phyloP scores from a whole-genome alignment of 35 echinoderm and acorn worm genomes.

The Anneissia japonica region DNA sequence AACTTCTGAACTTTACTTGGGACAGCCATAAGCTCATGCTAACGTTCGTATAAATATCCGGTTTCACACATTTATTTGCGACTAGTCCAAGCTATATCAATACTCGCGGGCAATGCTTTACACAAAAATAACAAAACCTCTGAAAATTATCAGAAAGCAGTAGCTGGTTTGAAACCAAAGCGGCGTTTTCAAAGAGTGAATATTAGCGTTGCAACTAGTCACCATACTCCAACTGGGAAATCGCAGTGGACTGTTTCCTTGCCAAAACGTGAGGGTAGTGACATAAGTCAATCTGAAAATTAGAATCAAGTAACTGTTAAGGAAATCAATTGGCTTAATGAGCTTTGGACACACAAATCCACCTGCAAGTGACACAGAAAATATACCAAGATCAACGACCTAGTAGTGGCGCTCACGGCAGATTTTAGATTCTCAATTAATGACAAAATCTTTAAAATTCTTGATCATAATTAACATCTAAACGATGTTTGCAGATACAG shows the following conservation, averaged over 20 bases:
- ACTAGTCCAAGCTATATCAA: neutral
- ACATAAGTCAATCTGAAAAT: neutral
- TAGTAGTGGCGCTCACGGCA: neutral
- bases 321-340: conserved; percentile 1
- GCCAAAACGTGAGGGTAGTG: neutral
- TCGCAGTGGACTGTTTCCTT: neutral
- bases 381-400: neutral
- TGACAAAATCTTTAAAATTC: too few relatives aligned
- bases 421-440: too few relatives aligned
- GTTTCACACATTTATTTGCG: neutral
- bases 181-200: neutral
- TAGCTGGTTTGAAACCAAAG: neutral
- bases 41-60: neutral
- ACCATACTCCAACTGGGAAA: neutral
- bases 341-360: neutral
- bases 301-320: neutral
- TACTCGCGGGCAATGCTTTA: neutral
- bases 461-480: too few relatives aligned
- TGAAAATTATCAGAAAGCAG: neutral
- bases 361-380: neutral
- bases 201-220: neutral
- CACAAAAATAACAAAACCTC: neutral
- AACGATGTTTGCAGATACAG: too few relatives aligned
- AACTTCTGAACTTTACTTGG: neutral
- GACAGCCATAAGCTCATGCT: neutral